These are phyloP conservation scores for Cyclophora punctaria DNA, from an alignment of 2,888 invertebrate species.

Conservation along the genomic window DNA sequence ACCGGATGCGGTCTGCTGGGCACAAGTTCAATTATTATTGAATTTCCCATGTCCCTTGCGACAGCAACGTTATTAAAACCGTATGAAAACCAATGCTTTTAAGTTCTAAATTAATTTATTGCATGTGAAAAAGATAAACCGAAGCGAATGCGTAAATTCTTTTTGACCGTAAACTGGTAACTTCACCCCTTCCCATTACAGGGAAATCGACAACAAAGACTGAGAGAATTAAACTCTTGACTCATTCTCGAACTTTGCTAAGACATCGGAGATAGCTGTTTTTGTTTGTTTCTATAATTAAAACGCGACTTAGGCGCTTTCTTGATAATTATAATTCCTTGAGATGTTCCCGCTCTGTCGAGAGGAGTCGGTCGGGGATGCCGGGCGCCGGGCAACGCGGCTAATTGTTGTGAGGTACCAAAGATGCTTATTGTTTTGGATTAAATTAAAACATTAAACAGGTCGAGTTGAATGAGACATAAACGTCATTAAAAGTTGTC, in stretches of 20 bases:
- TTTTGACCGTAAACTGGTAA: conserved; percentile 15
- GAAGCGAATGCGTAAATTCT: neutral
- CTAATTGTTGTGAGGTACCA: conserved; percentile 23
- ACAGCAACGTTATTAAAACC: conserved; percentile 13
- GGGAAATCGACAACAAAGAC: conserved; percentile 41
- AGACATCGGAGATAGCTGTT: conserved; percentile 55
- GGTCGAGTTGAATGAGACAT: conserved; percentile 11
- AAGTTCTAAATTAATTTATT: conserved; percentile 13
- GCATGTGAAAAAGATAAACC: no score
- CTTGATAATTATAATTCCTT: conserved; percentile 57
- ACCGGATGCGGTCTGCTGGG: conserved; percentile 60
- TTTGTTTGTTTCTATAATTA: conserved; percentile 69
- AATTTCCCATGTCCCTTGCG: conserved; percentile 53
- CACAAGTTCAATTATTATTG: conserved; percentile 66
- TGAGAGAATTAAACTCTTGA: conserved; percentile 40
- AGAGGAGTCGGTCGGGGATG: conserved; percentile 24
- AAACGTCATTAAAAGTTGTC: conserved; percentile 19
- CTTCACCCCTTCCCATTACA: conserved; percentile 18
- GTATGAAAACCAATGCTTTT: conserved; percentile 28
- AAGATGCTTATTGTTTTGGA: conserved; percentile 28
- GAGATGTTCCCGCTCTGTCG: conserved; percentile 42
- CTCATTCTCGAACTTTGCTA: conserved; percentile 42
- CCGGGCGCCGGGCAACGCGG: conserved; percentile 18
- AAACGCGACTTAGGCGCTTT: conserved; percentile 57
- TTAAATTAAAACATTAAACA: conserved; percentile 16